Percentiles rank a stretch among this genome's conserved stretches.
Evolutionary conservation across 2,113 vertebrate genomes (phyloP).

Genomic region (Equus przewalskii): DNA sequence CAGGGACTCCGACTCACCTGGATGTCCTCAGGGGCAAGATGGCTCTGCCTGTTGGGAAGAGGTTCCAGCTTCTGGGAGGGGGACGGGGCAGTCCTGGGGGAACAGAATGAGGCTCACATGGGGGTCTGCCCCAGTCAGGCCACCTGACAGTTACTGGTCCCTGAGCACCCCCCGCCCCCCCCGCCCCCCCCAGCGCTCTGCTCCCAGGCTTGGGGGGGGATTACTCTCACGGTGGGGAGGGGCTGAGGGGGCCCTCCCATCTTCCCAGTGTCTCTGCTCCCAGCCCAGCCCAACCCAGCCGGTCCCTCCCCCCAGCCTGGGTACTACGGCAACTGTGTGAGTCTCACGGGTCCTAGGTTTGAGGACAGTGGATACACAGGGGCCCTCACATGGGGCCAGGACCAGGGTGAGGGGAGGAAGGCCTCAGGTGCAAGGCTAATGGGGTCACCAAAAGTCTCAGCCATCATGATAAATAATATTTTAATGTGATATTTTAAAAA

Average conservation of each 20-base stretch:
- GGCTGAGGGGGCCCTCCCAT: neutral
- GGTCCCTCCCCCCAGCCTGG: neutral
- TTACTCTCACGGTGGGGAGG: fast-evolving
- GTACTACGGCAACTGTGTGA: neutral
- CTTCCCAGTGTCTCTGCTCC: neutral
- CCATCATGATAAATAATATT: neutral
- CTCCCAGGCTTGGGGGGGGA: neutral
- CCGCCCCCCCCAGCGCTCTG: neutral
- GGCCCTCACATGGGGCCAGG: neutral
- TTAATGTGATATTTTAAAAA: neutral
- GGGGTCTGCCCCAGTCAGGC: neutral
- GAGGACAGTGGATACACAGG: neutral
- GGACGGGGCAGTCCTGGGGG: conserved; percentile 91
- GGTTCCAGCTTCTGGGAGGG: conserved; percentile 93
- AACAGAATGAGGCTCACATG: conserved; percentile 71
- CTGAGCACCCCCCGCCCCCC: neutral
- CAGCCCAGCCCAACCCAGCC: neutral
- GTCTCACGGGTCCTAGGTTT: neutral
- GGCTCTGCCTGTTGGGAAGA: conserved; percentile 91
- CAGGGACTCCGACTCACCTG: conserved; percentile 88
- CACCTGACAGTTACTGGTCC: neutral
- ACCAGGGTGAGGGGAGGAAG: neutral
- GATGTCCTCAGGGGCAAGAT: conserved; percentile 93
- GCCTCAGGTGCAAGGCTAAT: neutral
- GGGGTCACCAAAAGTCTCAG: neutral